Conservation (phyloP, 2,797 vertebrate genomes). For the Zalophus californianus region DNA sequence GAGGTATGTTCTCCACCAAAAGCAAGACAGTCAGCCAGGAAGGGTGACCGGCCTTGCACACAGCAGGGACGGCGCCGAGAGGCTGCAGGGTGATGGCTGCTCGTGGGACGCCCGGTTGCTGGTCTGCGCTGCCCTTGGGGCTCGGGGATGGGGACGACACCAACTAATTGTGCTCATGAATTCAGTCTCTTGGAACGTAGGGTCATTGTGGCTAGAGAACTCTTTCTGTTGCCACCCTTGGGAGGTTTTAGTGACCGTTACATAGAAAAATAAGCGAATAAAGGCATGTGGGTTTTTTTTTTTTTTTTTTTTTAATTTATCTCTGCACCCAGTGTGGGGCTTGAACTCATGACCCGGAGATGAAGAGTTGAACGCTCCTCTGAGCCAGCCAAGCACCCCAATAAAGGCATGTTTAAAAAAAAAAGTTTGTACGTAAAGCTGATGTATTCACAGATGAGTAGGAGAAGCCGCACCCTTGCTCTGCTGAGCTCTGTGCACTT, state of each 20-base stretch:
- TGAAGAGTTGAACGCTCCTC: neutral
- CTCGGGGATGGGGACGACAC: neutral
- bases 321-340: neutral
- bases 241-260: neutral
- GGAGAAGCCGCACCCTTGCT: neutral
- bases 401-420: neutral
- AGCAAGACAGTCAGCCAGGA: neutral
- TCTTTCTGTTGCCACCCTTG: neutral
- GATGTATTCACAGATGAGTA: no score
- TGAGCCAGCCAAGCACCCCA: neutral
- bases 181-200: neutral
- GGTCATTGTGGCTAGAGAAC: neutral
- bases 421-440: neutral
- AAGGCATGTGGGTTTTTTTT: neutral
- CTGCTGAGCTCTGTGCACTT: neutral
- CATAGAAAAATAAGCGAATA: neutral
- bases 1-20: neutral
- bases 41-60: neutral
- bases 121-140: rapidly evolving
- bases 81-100: no score
- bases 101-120: rapidly evolving
- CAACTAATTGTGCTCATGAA: no score
- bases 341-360: neutral
- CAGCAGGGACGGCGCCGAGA: neutral
- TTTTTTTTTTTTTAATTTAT: neutral